These are phyloP conservation scores for Periophthalmodon schlosseri DNA, from an alignment of 2,113 vertebrate species.

Conservation along the genomic window DNA sequence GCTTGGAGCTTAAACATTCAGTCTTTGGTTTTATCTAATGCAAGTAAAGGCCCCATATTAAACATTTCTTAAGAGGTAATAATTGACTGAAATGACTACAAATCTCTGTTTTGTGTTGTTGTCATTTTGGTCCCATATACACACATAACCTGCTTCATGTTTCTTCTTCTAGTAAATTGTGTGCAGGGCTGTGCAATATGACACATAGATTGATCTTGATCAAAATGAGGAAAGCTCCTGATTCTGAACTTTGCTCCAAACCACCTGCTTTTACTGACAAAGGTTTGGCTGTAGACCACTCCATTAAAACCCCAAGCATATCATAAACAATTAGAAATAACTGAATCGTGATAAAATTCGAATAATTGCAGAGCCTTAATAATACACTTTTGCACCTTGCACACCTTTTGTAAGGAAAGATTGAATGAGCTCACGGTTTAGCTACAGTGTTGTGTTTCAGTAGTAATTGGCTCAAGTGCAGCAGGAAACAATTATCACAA, in stretches of 20 bases:
- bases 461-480: conserved; percentile 1
- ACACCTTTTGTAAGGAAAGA: neutral
- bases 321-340: neutral
- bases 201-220: too few species aligned
- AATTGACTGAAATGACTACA: neutral
- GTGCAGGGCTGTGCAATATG: too few species aligned
- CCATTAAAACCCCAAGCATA: neutral
- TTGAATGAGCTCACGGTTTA: neutral
- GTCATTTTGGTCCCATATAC: too few species aligned
- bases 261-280: too few species aligned
- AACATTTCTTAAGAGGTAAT: neutral
- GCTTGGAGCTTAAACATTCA: neutral
- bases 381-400: neutral
- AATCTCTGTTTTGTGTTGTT: neutral
- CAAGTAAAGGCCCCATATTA: neutral
- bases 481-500: conserved; percentile 16
- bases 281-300: too few species aligned
- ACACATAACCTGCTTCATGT: too few species aligned
- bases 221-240: too few species aligned
- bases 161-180: too few species aligned
- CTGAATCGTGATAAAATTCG: neutral
- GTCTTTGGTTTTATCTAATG: neutral
- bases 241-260: too few species aligned
- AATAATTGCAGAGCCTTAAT: neutral
- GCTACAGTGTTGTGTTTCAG: conserved; percentile 14